These are phyloP conservation scores for Lathronympha strigana DNA, from an alignment of 2,888 invertebrate genomes.

Conservation along the genomic window DNA sequence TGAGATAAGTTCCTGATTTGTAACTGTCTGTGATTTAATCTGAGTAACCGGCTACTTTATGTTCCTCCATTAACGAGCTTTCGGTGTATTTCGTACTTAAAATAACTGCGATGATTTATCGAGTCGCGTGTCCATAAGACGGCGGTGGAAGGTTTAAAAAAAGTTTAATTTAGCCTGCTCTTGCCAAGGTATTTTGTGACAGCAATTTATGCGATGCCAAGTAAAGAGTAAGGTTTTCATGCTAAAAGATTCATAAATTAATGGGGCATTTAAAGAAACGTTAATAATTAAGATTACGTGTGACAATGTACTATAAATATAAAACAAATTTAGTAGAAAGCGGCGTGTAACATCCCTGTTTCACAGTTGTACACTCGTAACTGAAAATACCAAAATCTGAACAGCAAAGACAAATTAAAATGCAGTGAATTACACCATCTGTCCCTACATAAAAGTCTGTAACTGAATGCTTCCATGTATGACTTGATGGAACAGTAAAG, in stretches of 20 bases:
- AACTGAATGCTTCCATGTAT: no score
- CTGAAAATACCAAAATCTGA: no score
- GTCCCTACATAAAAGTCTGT: no score
- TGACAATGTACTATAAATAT: no score
- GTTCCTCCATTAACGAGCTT: slow-evolving; percentile 17
- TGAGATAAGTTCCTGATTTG: slow-evolving; percentile 51
- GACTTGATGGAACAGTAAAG: no score
- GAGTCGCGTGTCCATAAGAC: slow-evolving; percentile 20
- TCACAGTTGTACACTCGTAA: no score
- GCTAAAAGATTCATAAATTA: not conserved
- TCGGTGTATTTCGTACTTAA: slow-evolving; percentile 21
- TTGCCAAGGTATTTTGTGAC: slow-evolving; percentile 10
- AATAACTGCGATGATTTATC: slow-evolving; percentile 30
- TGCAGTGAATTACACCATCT: no score
- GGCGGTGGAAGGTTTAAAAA: slow-evolving; percentile 14
- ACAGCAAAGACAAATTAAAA: no score
- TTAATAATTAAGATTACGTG: no score
- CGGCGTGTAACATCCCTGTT: no score
- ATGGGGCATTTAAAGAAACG: not conserved
- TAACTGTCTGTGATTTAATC: slow-evolving; percentile 47
- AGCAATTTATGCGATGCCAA: slow-evolving; percentile 3
- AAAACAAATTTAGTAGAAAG: no score
- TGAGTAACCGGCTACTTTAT: slow-evolving; percentile 20
- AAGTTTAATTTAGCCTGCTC: slow-evolving; percentile 10
- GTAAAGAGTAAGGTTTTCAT: not conserved